A percentile compares a stretch with the other conserved stretches of the same genome.
phyloP scores from a whole-genome alignment of 2,797 vertebrate species.

The Anniella stebbinsi region DNA sequence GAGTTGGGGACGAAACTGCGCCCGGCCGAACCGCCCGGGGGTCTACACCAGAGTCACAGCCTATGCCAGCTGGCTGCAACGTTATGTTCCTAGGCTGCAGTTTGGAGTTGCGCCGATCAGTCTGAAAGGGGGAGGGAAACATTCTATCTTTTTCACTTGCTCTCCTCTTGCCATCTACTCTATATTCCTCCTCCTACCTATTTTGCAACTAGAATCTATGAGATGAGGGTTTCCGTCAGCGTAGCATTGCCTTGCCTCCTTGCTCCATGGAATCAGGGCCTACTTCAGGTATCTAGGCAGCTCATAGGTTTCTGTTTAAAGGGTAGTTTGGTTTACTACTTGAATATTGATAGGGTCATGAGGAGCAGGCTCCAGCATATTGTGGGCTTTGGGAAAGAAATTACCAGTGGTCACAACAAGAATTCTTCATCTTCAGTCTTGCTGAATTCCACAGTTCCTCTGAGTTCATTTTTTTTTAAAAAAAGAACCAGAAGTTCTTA shows the following conservation, averaged over 20 bases:
- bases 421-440: not conserved
- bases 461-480: not conserved
- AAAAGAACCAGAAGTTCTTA: not conserved
- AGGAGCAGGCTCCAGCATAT: not conserved
- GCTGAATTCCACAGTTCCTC: not conserved
- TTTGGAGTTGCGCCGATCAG: conserved; percentile 15
- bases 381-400: not conserved
- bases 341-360: not conserved
- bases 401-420: not conserved
- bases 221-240: not conserved
- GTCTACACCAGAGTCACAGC: conserved; percentile 79
- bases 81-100: not conserved
- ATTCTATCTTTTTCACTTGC: not conserved
- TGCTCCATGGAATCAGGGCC: too few relatives aligned
- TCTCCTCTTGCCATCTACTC: not conserved
- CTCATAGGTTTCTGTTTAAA: not conserved
- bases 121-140: not conserved
- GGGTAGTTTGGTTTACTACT: not conserved
- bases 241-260: not conserved
- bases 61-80: conserved; percentile 76
- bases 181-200: not conserved
- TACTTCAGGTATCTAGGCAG: not conserved
- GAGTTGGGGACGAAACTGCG: conserved; percentile 85
- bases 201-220: not conserved
- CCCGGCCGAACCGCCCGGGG: conserved; percentile 72